Evolutionary conservation across 2,113 vertebrate species (phyloP).

Genomic region (Hyaena hyaena): DNA sequence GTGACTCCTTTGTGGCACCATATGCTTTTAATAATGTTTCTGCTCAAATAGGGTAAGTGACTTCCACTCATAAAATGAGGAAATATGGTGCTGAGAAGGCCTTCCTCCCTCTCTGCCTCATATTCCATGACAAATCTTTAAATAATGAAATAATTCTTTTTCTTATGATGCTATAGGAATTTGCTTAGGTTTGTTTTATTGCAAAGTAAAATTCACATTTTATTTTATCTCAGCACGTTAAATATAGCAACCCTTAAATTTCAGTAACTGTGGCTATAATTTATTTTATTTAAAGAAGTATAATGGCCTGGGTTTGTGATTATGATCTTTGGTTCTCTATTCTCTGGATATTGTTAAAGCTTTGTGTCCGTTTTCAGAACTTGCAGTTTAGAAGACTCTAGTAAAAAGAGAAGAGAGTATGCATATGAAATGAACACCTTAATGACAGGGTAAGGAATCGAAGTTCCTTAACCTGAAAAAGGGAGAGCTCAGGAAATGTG

Average conservation of each 20-base stretch:
- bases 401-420: background rate
- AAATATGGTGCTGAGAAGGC: background rate
- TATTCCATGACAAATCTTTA: background rate
- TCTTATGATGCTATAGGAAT: background rate
- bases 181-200: conserved; percentile 48
- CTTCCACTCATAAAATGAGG: background rate
- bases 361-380: background rate
- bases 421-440: background rate
- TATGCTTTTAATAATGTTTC: background rate
- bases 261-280: background rate
- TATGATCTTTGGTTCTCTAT: conserved; percentile 16
- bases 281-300: conserved; percentile 46
- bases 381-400: conserved; percentile 10
- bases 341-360: conserved; percentile 1
- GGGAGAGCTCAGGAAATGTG: background rate
- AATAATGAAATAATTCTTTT: conserved; percentile 3
- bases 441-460: conserved; percentile 38
- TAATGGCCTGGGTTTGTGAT: background rate
- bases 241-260: conserved; percentile 52
- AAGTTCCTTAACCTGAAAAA: conserved; percentile 50
- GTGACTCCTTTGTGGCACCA: background rate
- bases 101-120: background rate
- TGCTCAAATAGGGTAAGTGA: background rate
- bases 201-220: conserved; percentile 64
- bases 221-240: conserved; percentile 49